A percentile compares a stretch with the other conserved stretches of the same genome.
phyloP scores from a whole-genome alignment of 2,113 vertebrate genomes.

The Macrotus californicus region DNA sequence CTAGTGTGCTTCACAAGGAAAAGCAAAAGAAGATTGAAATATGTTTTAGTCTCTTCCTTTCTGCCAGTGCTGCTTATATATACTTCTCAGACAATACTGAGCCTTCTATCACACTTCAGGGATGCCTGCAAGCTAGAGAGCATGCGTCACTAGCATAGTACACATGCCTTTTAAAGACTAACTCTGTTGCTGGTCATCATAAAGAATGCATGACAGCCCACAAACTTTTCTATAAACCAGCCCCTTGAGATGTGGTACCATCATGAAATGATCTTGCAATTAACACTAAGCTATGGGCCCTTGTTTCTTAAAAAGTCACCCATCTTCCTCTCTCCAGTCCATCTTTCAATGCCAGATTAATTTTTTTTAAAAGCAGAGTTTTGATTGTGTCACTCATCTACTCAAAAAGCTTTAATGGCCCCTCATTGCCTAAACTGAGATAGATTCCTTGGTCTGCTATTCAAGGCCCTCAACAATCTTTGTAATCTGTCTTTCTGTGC shows the following conservation, averaged over 20 bases:
- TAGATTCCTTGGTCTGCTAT: background rate
- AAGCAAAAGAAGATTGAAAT: conserved; percentile 32
- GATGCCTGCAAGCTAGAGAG: background rate
- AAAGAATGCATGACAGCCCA: background rate
- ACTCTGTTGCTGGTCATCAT: background rate
- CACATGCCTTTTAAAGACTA: background rate
- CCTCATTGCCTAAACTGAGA: background rate
- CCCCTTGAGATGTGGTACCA: background rate
- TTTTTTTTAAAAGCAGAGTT: conserved; percentile 28
- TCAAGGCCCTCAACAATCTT: background rate
- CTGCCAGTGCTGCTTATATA: conserved; percentile 23
- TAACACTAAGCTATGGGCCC: background rate
- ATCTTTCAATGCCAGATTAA: background rate
- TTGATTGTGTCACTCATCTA: background rate
- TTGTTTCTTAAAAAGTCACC: background rate
- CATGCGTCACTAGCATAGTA: background rate
- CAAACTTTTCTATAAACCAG: background rate
- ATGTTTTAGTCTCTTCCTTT: conserved; percentile 40
- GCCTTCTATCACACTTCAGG: background rate
- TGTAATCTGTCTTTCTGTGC: background rate
- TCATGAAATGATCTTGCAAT: background rate
- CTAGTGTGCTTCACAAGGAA: conserved; percentile 52
- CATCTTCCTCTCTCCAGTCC: background rate
- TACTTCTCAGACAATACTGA: conserved; percentile 5
- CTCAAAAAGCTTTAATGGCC: conserved; percentile 19